phyloP scores from a whole-genome alignment of 2,797 vertebrate genomes.

The Delichon dasypus region DNA sequence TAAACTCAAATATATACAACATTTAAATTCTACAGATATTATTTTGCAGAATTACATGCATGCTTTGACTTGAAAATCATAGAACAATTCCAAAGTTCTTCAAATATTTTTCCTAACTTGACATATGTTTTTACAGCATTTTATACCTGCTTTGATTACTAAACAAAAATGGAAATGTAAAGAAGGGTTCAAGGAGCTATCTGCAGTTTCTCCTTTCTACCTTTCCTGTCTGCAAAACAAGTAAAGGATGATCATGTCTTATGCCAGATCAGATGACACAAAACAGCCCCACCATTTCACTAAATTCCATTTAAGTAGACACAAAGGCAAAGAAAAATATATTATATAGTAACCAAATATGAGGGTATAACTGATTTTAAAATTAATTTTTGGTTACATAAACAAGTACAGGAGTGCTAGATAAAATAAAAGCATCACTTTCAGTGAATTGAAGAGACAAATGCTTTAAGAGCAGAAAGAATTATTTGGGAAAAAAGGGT shows the following conservation, averaged over 20 bases:
- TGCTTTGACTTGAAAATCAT: background rate
- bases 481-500: background rate
- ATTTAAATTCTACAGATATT: background rate
- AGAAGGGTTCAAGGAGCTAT: background rate
- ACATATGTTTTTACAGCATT: accelerated
- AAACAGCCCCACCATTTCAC: background rate
- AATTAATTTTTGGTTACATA: background rate
- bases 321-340: background rate
- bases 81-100: background rate
- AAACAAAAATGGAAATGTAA: background rate
- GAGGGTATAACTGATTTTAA: background rate
- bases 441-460: background rate
- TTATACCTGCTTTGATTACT: background rate
- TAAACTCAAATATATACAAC: background rate
- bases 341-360: background rate
- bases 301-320: background rate
- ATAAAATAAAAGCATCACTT: background rate
- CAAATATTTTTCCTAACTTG: background rate
- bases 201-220: background rate
- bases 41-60: background rate
- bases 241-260: background rate
- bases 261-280: background rate
- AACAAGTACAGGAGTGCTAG: background rate
- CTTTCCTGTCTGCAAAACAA: background rate
- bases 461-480: background rate